phyloP scores from a whole-genome alignment of 2,797 vertebrate species.

The Helicolenus hilgendorfi region DNA sequence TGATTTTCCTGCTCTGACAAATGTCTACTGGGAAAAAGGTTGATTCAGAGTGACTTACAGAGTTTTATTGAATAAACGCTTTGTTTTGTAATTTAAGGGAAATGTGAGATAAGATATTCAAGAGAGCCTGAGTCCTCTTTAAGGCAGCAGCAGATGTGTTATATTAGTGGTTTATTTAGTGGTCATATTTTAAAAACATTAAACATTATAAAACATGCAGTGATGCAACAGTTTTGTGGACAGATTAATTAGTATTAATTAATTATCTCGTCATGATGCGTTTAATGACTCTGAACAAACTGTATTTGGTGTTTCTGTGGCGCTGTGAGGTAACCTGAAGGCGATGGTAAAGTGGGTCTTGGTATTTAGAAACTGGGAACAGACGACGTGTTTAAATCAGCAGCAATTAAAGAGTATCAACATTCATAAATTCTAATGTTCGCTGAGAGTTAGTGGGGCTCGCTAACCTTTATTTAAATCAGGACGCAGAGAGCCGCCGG shows the following conservation, averaged over 20 bases:
- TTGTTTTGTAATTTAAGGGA: background rate
- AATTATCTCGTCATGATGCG: background rate
- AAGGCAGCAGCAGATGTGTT: background rate
- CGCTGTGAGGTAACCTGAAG: background rate
- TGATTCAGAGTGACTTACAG: background rate
- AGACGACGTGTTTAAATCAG: background rate
- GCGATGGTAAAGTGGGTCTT: background rate
- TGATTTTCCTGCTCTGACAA: background rate
- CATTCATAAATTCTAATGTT: conserved; percentile 6
- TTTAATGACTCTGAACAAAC: background rate
- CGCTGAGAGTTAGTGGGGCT: background rate
- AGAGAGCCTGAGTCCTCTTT: background rate
- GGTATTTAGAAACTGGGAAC: background rate
- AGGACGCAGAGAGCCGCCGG: background rate
- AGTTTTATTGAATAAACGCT: background rate
- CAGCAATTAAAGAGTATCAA: conserved; percentile 14
- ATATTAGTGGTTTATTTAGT: no score
- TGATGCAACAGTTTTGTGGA: background rate
- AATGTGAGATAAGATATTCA: background rate
- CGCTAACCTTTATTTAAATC: conserved; percentile 24
- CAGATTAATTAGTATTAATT: background rate
- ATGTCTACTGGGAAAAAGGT: background rate
- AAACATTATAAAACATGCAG: background rate
- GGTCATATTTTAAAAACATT: background rate
- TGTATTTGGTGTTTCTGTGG: background rate